A percentile compares a stretch with the other conserved stretches of the same genome.
Evolutionary conservation across 2,113 vertebrate genomes (phyloP).

Genomic region (Cryptoleucopteryx plumbea): DNA sequence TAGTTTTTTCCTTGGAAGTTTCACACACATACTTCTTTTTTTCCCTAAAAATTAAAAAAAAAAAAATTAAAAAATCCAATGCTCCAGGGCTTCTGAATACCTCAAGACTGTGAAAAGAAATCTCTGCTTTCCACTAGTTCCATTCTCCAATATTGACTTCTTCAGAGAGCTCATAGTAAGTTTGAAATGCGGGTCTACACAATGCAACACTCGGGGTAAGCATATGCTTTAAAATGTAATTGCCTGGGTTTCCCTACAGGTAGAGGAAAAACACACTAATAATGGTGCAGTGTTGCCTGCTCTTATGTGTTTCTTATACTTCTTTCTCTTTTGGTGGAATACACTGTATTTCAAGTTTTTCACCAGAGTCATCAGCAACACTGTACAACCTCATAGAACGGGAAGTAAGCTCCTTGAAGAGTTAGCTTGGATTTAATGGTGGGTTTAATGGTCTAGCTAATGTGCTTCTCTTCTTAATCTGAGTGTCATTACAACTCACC

Average conservation of each 20-base stretch:
- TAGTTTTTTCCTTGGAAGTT: neutral
- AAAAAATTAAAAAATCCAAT: neutral
- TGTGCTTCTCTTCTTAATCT: neutral
- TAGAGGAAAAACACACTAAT: neutral
- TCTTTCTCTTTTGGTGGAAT: neutral
- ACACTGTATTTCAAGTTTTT: neutral
- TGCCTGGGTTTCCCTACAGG: neutral
- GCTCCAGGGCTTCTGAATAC: neutral
- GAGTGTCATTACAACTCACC: neutral
- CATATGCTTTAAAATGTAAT: neutral
- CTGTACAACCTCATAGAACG: fast-evolving
- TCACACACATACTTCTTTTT: neutral
- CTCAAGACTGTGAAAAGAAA: neutral
- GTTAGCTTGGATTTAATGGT: neutral
- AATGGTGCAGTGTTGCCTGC: fast-evolving
- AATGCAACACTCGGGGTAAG: neutral
- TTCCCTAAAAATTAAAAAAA: neutral
- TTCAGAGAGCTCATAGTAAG: neutral
- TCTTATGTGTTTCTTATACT: neutral
- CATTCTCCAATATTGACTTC: neutral
- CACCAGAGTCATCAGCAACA: neutral
- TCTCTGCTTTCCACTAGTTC: neutral
- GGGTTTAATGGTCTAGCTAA: neutral
- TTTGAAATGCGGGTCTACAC: neutral
- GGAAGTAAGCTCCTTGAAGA: neutral